Percentiles rank a stretch among this genome's conserved stretches.
These are phyloP conservation scores for Myrmecophaga tridactyla DNA, from an alignment of 2,113 vertebrate species.

Conservation along the genomic window DNA sequence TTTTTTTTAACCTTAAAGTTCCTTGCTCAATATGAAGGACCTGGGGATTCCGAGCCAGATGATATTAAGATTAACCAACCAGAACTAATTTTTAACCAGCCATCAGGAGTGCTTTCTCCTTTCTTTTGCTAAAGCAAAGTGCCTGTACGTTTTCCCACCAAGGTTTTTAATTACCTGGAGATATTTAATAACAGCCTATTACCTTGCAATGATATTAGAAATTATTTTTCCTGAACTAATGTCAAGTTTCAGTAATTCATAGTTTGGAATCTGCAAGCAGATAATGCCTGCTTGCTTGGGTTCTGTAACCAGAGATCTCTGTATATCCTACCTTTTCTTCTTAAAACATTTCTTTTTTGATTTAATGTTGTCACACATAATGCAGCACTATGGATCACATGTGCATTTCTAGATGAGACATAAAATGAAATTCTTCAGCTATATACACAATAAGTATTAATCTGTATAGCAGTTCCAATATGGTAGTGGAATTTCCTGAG, in stretches of 20 bases:
- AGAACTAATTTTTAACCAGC: constrained; percentile 23
- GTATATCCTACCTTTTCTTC: constrained; percentile 45
- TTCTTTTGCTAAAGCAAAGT: constrained; percentile 30
- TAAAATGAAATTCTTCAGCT: constrained; percentile 52
- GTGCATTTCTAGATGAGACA: constrained; percentile 48
- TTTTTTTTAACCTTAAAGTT: too few species aligned
- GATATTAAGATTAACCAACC: not conserved
- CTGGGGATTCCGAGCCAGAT: not conserved
- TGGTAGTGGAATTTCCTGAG: not conserved
- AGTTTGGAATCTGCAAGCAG: constrained; percentile 61
- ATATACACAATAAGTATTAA: constrained; percentile 23
- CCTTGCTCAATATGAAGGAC: not conserved
- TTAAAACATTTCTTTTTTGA: constrained; percentile 65
- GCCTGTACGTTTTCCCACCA: not conserved
- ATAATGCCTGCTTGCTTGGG: not conserved
- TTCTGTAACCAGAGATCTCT: constrained; percentile 48
- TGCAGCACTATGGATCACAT: constrained; percentile 42
- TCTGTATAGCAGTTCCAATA: constrained; percentile 38
- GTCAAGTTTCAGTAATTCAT: constrained; percentile 58
- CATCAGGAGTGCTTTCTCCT: not conserved
- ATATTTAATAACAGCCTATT: constrained; percentile 5
- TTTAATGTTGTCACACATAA: constrained; percentile 74
- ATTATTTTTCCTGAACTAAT: constrained; percentile 53
- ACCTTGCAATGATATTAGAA: constrained; percentile 63
- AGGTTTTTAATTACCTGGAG: constrained; percentile 7